These are phyloP conservation scores for Ceratosolen fusciceps DNA, from an alignment of 1,140 invertebrate species.

Conservation along the genomic window DNA sequence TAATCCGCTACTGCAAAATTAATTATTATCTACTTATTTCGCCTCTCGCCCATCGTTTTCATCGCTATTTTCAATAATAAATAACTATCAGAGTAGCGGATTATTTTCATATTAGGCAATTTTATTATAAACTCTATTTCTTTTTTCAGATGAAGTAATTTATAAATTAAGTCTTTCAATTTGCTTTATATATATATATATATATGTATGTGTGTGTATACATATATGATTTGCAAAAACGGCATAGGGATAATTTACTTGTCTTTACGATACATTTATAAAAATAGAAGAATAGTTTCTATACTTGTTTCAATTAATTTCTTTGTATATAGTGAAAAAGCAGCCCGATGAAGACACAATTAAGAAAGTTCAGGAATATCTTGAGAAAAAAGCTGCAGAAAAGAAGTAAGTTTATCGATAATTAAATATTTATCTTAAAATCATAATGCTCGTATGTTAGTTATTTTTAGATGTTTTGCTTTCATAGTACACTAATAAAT, in stretches of 20 bases:
- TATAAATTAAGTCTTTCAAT: too few relatives aligned
- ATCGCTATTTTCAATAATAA: too few relatives aligned
- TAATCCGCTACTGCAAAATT: too few relatives aligned
- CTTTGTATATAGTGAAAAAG: conserved; percentile 43
- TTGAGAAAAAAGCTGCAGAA: conserved; percentile 62
- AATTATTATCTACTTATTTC: too few relatives aligned
- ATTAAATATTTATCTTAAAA: conserved; percentile 5
- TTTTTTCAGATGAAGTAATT: too few relatives aligned
- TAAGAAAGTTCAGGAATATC: conserved; percentile 59
- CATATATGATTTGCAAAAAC: background rate
- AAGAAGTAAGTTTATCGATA: conserved; percentile 57
- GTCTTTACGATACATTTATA: background rate
- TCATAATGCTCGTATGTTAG: background rate
- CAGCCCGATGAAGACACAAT: conserved; percentile 56
- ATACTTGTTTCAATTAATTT: background rate
- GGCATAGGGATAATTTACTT: too few relatives aligned
- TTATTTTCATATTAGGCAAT: too few relatives aligned
- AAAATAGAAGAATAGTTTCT: background rate
- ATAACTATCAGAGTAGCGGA: too few relatives aligned
- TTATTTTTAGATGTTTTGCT: background rate
- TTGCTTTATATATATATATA: too few relatives aligned
- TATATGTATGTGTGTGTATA: too few relatives aligned
- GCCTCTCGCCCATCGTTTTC: too few relatives aligned
- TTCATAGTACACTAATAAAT: background rate
- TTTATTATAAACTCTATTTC: too few relatives aligned